Percentiles rank a stretch among this genome's conserved stretches.
phyloP scores from a whole-genome alignment of 2,113 vertebrate species.

The Cynopterus brachyotis region DNA sequence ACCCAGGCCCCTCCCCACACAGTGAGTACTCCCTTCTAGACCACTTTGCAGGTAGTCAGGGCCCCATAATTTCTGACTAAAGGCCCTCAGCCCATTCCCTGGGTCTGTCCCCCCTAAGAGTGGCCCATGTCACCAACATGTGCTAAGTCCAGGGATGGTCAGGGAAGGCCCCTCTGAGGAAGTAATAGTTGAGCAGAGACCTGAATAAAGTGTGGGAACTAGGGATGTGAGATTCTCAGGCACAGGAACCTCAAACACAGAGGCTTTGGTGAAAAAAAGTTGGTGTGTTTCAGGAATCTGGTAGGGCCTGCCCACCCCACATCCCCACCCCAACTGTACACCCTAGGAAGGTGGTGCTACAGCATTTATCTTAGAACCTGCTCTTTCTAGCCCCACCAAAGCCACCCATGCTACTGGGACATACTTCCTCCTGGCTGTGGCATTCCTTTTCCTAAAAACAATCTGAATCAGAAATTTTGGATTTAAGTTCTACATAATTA shows the following conservation, averaged over 20 bases:
- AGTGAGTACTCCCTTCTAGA: background rate
- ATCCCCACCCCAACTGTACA: too few relatives aligned
- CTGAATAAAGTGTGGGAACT: background rate
- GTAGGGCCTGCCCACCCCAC: too few relatives aligned
- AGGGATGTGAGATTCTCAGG: background rate
- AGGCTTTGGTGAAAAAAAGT: background rate
- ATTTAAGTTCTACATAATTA: background rate
- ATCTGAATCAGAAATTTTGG: background rate
- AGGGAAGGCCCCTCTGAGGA: background rate
- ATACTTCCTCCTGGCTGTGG: background rate
- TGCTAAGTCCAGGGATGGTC: background rate
- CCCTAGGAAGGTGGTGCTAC: fast-evolving
- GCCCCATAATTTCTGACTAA: background rate
- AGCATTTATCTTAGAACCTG: background rate
- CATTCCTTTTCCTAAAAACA: background rate
- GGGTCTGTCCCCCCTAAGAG: background rate
- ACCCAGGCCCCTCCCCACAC: background rate
- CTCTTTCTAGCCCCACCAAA: background rate
- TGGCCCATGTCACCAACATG: too few relatives aligned
- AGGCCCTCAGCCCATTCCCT: background rate
- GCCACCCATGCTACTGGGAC: background rate
- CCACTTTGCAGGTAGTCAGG: background rate
- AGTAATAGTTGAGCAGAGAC: background rate
- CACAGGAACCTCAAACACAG: background rate
- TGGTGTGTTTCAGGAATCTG: background rate